Evolutionary conservation across 2,888 invertebrate genomes (phyloP).

Genomic region (Mythimna loreyi): DNA sequence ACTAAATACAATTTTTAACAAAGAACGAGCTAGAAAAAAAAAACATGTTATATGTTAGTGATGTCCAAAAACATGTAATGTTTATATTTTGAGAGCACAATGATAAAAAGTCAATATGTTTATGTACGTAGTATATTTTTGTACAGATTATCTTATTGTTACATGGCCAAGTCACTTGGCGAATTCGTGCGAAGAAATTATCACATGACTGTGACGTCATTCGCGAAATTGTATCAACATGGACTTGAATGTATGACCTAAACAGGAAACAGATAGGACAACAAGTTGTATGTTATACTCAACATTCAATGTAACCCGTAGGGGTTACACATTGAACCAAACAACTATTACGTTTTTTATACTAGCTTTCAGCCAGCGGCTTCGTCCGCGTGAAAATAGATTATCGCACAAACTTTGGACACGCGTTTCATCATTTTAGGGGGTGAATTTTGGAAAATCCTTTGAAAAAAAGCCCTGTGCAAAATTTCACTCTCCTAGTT

Average conservation of each 20-base stretch:
- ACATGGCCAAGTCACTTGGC: slow-evolving; percentile 41
- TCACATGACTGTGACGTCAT: slow-evolving; percentile 50
- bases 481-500: too few species aligned
- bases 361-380: too few species aligned
- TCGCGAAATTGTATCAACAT: slow-evolving; percentile 19
- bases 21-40: too few species aligned
- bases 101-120: slow-evolving; percentile 21
- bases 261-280: slow-evolving; percentile 18
- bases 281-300: slow-evolving; percentile 5
- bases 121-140: slow-evolving; percentile 25
- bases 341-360: too few species aligned
- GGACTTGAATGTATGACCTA: slow-evolving; percentile 2
- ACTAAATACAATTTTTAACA: too few species aligned
- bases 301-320: too few species aligned
- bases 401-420: too few species aligned
- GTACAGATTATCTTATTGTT: slow-evolving; percentile 48
- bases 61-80: not conserved
- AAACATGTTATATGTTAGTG: not conserved
- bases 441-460: too few species aligned
- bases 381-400: too few species aligned
- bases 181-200: slow-evolving; percentile 32
- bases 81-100: not conserved
- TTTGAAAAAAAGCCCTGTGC: too few species aligned
- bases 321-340: too few species aligned
- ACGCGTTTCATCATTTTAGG: too few species aligned